Percentiles rank a stretch among this genome's conserved stretches.
These are phyloP conservation scores for Cariama cristata DNA, from an alignment of 2,113 vertebrate genomes.

Conservation along the genomic window DNA sequence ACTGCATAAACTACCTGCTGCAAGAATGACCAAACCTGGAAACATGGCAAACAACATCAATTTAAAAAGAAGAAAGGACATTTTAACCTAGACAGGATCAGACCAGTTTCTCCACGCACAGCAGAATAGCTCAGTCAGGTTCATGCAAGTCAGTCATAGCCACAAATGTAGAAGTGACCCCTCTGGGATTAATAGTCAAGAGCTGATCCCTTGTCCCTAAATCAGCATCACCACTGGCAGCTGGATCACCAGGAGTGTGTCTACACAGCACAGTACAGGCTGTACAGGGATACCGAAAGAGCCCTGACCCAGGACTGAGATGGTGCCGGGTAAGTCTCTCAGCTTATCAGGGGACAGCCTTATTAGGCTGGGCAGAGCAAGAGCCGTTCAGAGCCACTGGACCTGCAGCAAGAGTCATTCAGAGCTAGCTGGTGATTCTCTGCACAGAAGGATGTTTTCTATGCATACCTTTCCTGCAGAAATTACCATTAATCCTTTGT, in stretches of 20 bases:
- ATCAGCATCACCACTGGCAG: slow-evolving; percentile 11
- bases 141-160: not conserved
- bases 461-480: not conserved
- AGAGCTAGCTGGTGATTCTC: not conserved
- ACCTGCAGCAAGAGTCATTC: not conserved
- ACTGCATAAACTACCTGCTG: not conserved
- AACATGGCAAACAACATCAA: not conserved
- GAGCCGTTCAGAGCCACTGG: not conserved
- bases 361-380: not conserved
- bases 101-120: not conserved
- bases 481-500: not conserved
- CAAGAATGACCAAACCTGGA: not conserved
- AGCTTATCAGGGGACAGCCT: not conserved
- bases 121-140: slow-evolving; percentile 16
- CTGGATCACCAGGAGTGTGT: not conserved
- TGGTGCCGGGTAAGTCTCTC: accelerated
- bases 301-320: not conserved
- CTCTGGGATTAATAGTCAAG: slow-evolving; percentile 13
- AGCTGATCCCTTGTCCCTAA: slow-evolving; percentile 32
- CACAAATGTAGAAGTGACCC: slow-evolving; percentile 35
- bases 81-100: not conserved
- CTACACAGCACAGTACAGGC: not conserved
- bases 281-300: not conserved
- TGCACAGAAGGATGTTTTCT: not conserved
- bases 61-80: not conserved